A percentile compares a stretch with the other conserved stretches of the same genome.
These are phyloP conservation scores for Thumatha senex DNA, from an alignment of 2,888 invertebrate species.

Conservation along the genomic window DNA sequence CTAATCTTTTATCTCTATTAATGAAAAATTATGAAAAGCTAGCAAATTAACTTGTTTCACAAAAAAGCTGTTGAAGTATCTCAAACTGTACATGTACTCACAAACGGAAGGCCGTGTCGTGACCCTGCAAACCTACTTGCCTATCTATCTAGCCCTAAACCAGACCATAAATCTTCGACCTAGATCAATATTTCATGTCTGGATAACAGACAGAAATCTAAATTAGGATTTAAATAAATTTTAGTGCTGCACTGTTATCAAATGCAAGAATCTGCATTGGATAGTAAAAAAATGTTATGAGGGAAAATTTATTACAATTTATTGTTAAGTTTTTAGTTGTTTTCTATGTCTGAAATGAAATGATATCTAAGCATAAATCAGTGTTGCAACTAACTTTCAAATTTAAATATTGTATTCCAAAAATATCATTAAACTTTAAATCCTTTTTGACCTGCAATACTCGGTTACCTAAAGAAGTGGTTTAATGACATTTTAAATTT, in stretches of 20 bases:
- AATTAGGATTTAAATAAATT: constrained; percentile 23
- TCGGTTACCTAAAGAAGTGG: too few relatives aligned
- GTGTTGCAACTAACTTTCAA: too few relatives aligned
- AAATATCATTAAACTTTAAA: too few relatives aligned
- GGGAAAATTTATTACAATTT: constrained; percentile 4
- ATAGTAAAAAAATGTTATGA: not conserved
- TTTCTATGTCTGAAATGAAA: too few relatives aligned
- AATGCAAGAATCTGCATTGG: constrained; percentile 18
- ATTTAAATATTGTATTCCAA: too few relatives aligned
- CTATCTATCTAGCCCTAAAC: constrained; percentile 26
- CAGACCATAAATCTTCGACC: constrained; percentile 27
- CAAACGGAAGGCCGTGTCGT: constrained; percentile 38
- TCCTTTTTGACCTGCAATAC: too few relatives aligned
- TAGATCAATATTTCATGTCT: constrained; percentile 35
- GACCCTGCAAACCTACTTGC: constrained; percentile 32
- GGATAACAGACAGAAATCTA: constrained; percentile 22
- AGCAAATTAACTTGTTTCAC: too few relatives aligned
- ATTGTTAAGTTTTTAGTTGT: too few relatives aligned
- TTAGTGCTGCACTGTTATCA: constrained; percentile 14
- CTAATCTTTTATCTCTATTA: too few relatives aligned
- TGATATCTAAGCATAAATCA: too few relatives aligned
- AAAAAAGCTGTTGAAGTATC: not conserved
- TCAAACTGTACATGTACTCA: constrained; percentile 7
- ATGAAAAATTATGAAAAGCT: too few relatives aligned
- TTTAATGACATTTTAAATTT: too few relatives aligned